Evolutionary conservation across 2,888 invertebrate genomes (phyloP).

Genomic region (Volucella inflata): DNA sequence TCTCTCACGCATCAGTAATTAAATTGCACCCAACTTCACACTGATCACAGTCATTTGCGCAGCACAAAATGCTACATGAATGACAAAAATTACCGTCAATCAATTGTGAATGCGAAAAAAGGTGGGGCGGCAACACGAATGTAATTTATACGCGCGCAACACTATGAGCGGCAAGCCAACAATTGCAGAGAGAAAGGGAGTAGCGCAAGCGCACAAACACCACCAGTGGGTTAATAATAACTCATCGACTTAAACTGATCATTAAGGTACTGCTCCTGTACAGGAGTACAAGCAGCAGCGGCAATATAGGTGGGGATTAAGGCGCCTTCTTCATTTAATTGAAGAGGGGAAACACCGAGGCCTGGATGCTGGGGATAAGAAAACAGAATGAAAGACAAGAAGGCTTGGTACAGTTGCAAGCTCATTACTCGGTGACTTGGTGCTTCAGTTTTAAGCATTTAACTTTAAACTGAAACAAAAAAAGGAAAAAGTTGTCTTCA

Average conservation of each 20-base stretch:
- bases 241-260: constrained; percentile 73
- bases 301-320: constrained; percentile 50
- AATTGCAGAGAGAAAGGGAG: constrained; percentile 53
- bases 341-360: not conserved
- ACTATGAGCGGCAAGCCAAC: constrained; percentile 41
- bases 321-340: constrained; percentile 46
- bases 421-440: constrained; percentile 59
- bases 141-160: constrained; percentile 54
- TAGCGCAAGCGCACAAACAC: constrained; percentile 49
- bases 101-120: constrained; percentile 69
- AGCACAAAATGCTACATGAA: constrained; percentile 65
- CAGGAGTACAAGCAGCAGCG: constrained; percentile 4
- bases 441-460: constrained; percentile 24
- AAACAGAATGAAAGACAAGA: constrained; percentile 30
- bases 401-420: constrained; percentile 61
- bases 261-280: constrained; percentile 50
- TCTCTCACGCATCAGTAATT: constrained; percentile 53
- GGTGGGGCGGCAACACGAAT: constrained; percentile 46
- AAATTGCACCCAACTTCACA: constrained; percentile 61
- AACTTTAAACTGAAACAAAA: constrained; percentile 2
- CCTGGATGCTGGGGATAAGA: constrained; percentile 2
- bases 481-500: constrained; percentile 5
- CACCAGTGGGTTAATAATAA: constrained; percentile 68
- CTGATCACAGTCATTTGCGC: constrained; percentile 68
- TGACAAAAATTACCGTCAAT: constrained; percentile 73